These are phyloP conservation scores for Myocastor coypus DNA, from an alignment of 2,113 vertebrate species.

Conservation along the genomic window DNA sequence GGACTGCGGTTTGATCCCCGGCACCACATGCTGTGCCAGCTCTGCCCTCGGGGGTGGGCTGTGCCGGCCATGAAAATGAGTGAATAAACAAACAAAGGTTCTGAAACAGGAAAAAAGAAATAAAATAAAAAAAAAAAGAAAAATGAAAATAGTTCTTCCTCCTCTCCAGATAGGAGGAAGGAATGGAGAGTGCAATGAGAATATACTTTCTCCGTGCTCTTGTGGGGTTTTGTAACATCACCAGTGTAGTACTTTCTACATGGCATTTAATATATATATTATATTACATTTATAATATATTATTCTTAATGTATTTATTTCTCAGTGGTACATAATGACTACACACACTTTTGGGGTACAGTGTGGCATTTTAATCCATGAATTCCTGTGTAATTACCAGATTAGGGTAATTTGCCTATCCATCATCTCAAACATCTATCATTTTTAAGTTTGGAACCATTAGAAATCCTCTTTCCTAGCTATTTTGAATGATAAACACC, in stretches of 20 bases:
- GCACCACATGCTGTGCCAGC: too few relatives aligned
- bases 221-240: neutral
- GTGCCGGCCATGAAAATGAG: too few relatives aligned
- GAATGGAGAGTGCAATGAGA: neutral
- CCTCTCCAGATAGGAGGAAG: neutral
- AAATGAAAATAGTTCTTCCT: neutral
- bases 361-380: neutral
- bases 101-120: too few relatives aligned
- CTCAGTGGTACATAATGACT: neutral
- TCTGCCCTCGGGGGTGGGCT: too few relatives aligned
- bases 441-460: neutral
- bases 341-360: neutral
- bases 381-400: neutral
- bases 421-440: neutral
- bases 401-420: neutral
- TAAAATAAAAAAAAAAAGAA: too few relatives aligned
- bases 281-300: neutral
- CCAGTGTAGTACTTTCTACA: neutral
- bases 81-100: too few relatives aligned
- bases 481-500: neutral
- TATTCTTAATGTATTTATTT: neutral
- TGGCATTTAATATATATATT: neutral
- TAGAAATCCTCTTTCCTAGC: neutral
- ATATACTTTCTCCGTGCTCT: neutral
- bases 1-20: too few relatives aligned